phyloP scores from a whole-genome alignment of 2,797 vertebrate genomes.

The Rhinichthys osculus region DNA sequence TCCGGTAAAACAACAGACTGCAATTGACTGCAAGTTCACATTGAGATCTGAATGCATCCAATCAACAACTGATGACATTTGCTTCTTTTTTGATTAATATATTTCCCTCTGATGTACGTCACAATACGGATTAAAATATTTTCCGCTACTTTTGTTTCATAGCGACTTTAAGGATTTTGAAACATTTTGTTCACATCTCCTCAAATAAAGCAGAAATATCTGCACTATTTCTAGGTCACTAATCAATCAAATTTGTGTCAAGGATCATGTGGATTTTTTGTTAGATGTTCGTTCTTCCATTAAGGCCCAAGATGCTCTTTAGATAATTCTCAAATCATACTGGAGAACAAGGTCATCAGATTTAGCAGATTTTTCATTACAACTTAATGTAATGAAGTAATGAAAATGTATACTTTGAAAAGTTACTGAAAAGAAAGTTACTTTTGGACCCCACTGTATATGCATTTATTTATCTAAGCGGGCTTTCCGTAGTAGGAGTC shows the following conservation, averaged over 20 bases:
- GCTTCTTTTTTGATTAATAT: neutral
- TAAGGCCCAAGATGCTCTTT: neutral
- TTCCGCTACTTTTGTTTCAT: neutral
- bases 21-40: no score
- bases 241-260: neutral
- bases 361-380: neutral
- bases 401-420: neutral
- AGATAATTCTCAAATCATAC: neutral
- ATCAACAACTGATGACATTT: no score
- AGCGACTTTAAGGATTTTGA: neutral
- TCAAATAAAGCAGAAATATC: neutral
- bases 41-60: no score
- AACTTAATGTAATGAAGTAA: neutral
- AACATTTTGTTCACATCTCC: neutral
- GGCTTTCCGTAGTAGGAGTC: constrained; percentile 70
- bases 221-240: neutral
- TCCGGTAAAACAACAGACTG: neutral
- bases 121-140: neutral
- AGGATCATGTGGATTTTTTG: neutral
- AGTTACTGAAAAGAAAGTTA: neutral
- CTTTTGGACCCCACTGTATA: neutral
- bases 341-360: neutral
- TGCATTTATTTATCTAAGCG: neutral
- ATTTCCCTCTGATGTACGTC: neutral
- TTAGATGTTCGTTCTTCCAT: neutral